A percentile compares a stretch with the other conserved stretches of the same genome.
Conservation (phyloP, 2,888 invertebrate genomes). For the Agrochola lota region DNA sequence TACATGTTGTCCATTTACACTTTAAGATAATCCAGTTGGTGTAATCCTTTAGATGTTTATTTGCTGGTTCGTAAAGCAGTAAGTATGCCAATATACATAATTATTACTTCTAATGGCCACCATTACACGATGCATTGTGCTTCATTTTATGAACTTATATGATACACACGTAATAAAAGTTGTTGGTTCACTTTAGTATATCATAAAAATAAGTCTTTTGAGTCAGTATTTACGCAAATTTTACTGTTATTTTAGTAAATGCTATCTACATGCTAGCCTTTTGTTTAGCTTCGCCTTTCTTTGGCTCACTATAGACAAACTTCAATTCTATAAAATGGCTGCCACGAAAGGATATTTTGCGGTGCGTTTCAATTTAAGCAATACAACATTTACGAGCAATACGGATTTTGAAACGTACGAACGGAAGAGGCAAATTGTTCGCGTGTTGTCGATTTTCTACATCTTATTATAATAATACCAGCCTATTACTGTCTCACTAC, state of each 20-base stretch:
- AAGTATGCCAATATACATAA: constrained; percentile 90
- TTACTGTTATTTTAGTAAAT: constrained; percentile 84
- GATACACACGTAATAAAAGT: constrained; percentile 74
- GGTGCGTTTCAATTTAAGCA: constrained; percentile 71
- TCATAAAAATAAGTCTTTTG: constrained; percentile 73
- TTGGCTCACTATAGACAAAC: constrained; percentile 87
- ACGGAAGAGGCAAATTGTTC: not conserved
- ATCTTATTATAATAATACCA: not conserved
- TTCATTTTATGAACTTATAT: constrained; percentile 82
- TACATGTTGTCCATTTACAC: constrained; percentile 81
- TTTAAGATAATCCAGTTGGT: constrained; percentile 71
- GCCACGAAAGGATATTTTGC: constrained; percentile 82
- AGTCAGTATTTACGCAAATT: constrained; percentile 78
- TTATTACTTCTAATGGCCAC: constrained; percentile 90
- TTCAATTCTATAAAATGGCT: constrained; percentile 88
- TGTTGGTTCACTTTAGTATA: constrained; percentile 75
- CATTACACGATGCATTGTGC: constrained; percentile 90
- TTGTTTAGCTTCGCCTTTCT: constrained; percentile 91
- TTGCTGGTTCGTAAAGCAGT: constrained; percentile 84
- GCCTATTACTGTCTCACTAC: not conserved
- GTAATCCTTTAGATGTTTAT: constrained; percentile 77
- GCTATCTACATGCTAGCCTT: constrained; percentile 89
- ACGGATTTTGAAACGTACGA: not conserved
- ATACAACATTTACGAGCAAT: not conserved
- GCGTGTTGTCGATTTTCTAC: no score